phyloP scores from a whole-genome alignment of 2,888 invertebrate species.

The Andrena praecox region DNA sequence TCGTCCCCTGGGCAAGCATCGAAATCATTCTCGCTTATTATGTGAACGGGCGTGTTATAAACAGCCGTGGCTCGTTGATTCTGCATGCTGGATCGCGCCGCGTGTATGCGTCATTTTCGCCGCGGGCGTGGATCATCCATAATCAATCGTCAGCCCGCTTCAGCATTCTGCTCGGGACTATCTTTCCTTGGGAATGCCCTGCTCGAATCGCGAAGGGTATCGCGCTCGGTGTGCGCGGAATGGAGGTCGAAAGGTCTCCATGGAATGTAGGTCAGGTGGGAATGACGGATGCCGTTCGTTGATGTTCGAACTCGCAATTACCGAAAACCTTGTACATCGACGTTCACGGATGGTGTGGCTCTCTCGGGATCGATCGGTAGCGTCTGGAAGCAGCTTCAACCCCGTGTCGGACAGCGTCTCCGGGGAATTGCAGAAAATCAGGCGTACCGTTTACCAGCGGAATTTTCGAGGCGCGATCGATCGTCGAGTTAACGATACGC shows the following conservation, averaged over 20 bases:
- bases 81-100: conserved; percentile 3
- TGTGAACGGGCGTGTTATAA: conserved; percentile 20
- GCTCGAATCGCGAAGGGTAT: neutral
- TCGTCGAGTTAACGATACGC: neutral
- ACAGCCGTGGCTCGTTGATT: conserved; percentile 22
- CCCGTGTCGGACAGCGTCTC: neutral
- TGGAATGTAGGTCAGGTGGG: conserved; percentile 25
- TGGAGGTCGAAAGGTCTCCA: conserved; percentile 19
- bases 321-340: conserved; percentile 26
- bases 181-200: neutral
- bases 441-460: conserved; percentile 15
- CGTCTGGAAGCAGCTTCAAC: neutral
- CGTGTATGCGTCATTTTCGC: conserved; percentile 8
- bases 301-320: conserved; percentile 7
- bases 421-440: conserved; percentile 15
- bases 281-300: conserved; percentile 16
- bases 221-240: neutral
- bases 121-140: conserved; percentile 1
- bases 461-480: conserved; percentile 9
- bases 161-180: neutral
- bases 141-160: neutral
- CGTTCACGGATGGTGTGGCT: conserved; percentile 7
- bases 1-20: neutral
- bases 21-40: conserved; percentile 19
- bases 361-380: neutral